Percentiles rank a stretch among this genome's conserved stretches.
Evolutionary conservation across 2,113 vertebrate species (phyloP).

Genomic region (Nerophis lumbriciformis): DNA sequence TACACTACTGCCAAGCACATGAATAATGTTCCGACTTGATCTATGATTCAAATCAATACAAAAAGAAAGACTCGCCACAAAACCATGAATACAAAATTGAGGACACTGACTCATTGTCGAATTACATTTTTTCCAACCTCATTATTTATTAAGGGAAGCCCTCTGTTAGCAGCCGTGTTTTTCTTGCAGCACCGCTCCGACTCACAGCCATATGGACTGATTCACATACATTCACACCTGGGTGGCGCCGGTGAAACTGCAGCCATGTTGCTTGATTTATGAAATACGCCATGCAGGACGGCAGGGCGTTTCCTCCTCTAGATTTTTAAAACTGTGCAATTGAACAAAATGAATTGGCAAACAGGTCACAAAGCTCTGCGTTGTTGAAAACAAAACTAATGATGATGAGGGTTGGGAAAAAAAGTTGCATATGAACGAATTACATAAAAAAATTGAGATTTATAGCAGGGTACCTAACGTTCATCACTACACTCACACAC

Average conservation of each 20-base stretch:
- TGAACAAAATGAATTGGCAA: neutral
- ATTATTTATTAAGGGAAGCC: slow-evolving; percentile 32
- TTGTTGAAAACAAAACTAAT: too few relatives aligned
- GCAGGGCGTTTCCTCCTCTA: neutral
- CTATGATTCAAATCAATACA: slow-evolving; percentile 42
- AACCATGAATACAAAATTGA: slow-evolving; percentile 39
- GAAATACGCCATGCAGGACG: slow-evolving; percentile 1
- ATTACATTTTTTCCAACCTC: slow-evolving; percentile 32
- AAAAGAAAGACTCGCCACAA: slow-evolving; percentile 43
- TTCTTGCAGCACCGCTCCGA: slow-evolving; percentile 13
- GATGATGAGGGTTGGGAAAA: too few relatives aligned
- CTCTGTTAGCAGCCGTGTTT: slow-evolving; percentile 4
- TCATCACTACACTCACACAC: too few relatives aligned
- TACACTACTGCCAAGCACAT: slow-evolving; percentile 50
- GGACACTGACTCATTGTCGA: slow-evolving; percentile 36
- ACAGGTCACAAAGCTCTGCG: neutral
- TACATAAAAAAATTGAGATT: too few relatives aligned
- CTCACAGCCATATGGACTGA: slow-evolving; percentile 16
- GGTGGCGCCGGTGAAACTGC: slow-evolving; percentile 9
- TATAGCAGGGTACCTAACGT: too few relatives aligned
- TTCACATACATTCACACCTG: slow-evolving; percentile 18
- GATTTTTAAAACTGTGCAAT: neutral
- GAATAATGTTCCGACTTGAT: slow-evolving; percentile 39
- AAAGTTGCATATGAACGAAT: too few relatives aligned
- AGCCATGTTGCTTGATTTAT: neutral